Percentiles rank a stretch among this genome's conserved stretches.
Evolutionary conservation across 1,140 invertebrate species (phyloP).

Genomic region (Diprion similis): DNA sequence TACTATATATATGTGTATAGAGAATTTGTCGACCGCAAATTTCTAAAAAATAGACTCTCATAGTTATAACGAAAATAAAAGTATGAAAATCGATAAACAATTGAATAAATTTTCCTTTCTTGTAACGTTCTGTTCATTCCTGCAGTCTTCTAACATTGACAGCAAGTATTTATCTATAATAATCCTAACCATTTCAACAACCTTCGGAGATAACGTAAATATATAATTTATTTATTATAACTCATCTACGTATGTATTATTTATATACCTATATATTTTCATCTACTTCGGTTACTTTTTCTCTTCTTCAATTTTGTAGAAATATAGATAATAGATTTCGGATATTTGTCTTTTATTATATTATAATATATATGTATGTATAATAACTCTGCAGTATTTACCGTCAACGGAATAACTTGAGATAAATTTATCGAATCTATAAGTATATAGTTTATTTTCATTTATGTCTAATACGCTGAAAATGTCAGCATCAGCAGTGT

Average conservation of each 20-base stretch:
- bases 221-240: not conserved
- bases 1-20: not conserved
- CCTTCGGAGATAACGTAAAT: not conserved
- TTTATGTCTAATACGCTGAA: too few species aligned
- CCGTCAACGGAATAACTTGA: too few species aligned
- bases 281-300: not conserved
- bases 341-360: not conserved
- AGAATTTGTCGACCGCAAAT: not conserved
- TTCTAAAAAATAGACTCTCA: not conserved
- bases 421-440: too few species aligned
- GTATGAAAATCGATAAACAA: not conserved
- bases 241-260: not conserved
- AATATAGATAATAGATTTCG: not conserved
- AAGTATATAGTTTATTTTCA: too few species aligned
- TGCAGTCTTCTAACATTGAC: constrained; percentile 1
- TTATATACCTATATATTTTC: not conserved
- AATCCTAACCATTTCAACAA: not conserved
- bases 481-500: too few species aligned
- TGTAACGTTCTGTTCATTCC: too few species aligned
- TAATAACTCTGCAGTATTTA: too few species aligned
- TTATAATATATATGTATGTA: too few species aligned
- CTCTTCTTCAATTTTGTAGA: too few species aligned
- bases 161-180: not conserved
- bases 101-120: not conserved
- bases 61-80: not conserved